A percentile compares a stretch with the other conserved stretches of the same genome.
Evolutionary conservation across 2,888 invertebrate genomes (phyloP).

Genomic region (Cephus spinipes): DNA sequence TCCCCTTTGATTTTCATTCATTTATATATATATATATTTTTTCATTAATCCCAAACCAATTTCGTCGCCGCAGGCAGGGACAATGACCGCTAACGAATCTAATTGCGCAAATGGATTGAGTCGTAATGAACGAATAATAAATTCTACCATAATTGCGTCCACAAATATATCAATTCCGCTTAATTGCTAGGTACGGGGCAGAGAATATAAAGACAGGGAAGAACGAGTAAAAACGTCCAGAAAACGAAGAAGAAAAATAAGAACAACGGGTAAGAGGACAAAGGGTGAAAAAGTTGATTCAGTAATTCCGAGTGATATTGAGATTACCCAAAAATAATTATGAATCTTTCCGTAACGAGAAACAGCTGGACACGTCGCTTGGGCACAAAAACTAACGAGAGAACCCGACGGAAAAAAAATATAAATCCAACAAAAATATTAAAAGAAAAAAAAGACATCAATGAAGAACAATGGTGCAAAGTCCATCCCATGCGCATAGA

Average conservation of each 20-base stretch:
- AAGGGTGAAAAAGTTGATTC: neutral
- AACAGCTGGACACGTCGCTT: slow-evolving; percentile 23
- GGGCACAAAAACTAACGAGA: slow-evolving; percentile 12
- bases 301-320: neutral
- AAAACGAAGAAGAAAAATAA: neutral
- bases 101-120: slow-evolving; percentile 25
- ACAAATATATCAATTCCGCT: slow-evolving; percentile 27
- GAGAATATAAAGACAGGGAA: neutral
- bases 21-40: neutral
- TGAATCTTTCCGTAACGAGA: neutral
- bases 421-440: neutral
- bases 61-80: neutral
- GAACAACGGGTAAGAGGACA: neutral
- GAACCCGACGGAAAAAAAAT: neutral
- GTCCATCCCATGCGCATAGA: neutral
- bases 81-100: neutral
- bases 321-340: neutral
- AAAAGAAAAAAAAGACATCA: neutral
- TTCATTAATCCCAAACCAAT: neutral
- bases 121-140: slow-evolving; percentile 26
- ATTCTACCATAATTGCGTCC: slow-evolving; percentile 21
- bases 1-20: neutral
- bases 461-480: neutral
- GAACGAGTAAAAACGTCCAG: neutral
- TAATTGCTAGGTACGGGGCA: slow-evolving; percentile 18